Percentiles rank a stretch among this genome's conserved stretches.
phyloP scores from a whole-genome alignment of 2,797 vertebrate species.

The Myioborus miniatus region DNA sequence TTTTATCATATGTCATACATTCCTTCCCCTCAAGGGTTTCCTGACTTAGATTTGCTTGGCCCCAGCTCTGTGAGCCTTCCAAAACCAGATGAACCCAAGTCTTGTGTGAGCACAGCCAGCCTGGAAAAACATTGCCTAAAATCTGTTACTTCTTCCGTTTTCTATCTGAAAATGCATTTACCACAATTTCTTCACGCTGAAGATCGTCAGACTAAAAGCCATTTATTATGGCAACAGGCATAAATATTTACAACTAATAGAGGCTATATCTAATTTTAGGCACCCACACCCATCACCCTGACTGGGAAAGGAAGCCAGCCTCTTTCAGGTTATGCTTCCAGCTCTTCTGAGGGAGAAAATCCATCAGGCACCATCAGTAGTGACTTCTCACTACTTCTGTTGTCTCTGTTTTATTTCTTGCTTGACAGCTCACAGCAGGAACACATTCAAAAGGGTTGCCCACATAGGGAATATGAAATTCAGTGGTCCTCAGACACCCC shows the following conservation, averaged over 20 bases:
- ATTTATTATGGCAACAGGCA: not conserved
- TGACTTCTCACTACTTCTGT: not conserved
- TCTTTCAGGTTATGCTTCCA: not conserved
- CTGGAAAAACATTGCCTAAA: not conserved
- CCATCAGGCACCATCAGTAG: not conserved
- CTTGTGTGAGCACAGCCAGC: not conserved
- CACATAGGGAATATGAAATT: not conserved
- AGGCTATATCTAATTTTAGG: slow-evolving; percentile 1
- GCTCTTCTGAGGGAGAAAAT: not conserved
- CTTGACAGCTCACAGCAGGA: not conserved
- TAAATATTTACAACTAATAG: slow-evolving; percentile 27
- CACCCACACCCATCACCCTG: not conserved
- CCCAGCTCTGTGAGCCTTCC: not conserved
- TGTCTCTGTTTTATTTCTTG: not conserved
- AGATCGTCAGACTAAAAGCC: not conserved
- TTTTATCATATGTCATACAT: not conserved
- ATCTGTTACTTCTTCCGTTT: not conserved
- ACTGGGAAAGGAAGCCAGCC: not conserved
- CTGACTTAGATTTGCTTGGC: not conserved
- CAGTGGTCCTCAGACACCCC: not conserved
- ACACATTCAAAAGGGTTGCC: not conserved
- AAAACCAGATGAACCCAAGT: not conserved
- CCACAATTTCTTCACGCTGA: not conserved
- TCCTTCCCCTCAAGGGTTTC: not conserved
- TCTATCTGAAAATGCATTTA: not conserved